Evolutionary conservation across 2,888 invertebrate genomes (phyloP).

Genomic region (Ceramica pisi): DNA sequence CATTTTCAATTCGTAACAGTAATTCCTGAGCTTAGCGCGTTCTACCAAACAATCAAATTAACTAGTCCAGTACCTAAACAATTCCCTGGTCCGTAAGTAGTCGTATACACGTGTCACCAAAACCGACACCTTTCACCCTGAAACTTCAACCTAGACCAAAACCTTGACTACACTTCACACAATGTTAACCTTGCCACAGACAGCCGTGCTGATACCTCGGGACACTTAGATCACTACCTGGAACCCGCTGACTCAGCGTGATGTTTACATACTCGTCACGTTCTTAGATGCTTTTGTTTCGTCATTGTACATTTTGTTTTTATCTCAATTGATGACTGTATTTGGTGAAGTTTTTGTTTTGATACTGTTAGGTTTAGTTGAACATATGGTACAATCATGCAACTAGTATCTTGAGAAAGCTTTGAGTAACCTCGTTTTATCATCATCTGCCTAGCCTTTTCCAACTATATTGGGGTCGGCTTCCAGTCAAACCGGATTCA

Average conservation of each 20-base stretch:
- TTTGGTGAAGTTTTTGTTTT: slow-evolving; percentile 44
- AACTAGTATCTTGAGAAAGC: slow-evolving; percentile 4
- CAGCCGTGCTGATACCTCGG: slow-evolving; percentile 31
- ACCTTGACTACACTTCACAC: slow-evolving; percentile 41
- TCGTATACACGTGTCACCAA: not conserved
- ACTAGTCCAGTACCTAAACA: not conserved
- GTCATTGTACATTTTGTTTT: slow-evolving; percentile 49
- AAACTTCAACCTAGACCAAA: slow-evolving; percentile 31
- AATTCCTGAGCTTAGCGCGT: too few relatives aligned
- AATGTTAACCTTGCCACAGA: slow-evolving; percentile 41
- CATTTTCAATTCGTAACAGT: too few relatives aligned
- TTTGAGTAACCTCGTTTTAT: not conserved
- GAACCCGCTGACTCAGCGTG: slow-evolving; percentile 66
- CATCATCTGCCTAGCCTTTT: too few relatives aligned
- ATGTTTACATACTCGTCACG: slow-evolving; percentile 70
- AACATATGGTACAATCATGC: slow-evolving; percentile 5
- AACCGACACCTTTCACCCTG: slow-evolving; percentile 51
- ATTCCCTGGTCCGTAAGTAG: not conserved
- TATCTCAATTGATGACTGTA: slow-evolving; percentile 58
- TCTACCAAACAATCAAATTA: too few relatives aligned
- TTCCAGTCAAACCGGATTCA: too few relatives aligned
- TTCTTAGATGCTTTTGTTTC: slow-evolving; percentile 50
- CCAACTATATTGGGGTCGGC: too few relatives aligned
- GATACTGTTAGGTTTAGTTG: not conserved
- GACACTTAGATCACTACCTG: slow-evolving; percentile 55